phyloP scores from a whole-genome alignment of 1,140 invertebrate species.

The Drosophila nikananu region DNA sequence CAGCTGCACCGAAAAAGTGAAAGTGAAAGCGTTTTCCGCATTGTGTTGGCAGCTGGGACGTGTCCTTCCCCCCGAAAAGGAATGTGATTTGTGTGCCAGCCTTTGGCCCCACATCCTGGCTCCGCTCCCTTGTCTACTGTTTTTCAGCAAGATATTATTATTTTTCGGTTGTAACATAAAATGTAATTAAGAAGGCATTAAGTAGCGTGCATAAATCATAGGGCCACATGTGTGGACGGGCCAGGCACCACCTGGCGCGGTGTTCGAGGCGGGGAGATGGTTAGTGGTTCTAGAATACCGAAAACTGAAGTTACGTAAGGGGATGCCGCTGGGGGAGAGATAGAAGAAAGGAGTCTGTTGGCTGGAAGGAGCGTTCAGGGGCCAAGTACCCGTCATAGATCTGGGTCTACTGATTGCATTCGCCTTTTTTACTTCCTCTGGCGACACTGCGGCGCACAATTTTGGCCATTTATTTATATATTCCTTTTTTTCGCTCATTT shows the following conservation, averaged over 20 bases:
- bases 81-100: constrained; percentile 67
- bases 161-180: constrained; percentile 65
- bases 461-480: constrained; percentile 68
- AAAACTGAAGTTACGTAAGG: constrained; percentile 23
- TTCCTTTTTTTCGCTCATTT: constrained; percentile 20
- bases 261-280: constrained; percentile 2
- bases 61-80: constrained; percentile 13
- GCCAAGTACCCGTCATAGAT: constrained; percentile 55
- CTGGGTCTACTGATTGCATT: constrained; percentile 74
- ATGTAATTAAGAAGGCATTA: constrained; percentile 82
- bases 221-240: constrained; percentile 39
- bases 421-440: constrained; percentile 22
- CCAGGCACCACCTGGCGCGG: constrained; percentile 30
- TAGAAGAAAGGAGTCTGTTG: not conserved
- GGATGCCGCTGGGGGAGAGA: not conserved
- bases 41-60: constrained; percentile 59
- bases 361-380: constrained; percentile 6
- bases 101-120: constrained; percentile 17
- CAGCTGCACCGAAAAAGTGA: constrained; percentile 69
- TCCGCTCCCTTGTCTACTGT: constrained; percentile 29
- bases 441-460: constrained; percentile 68
- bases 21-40: constrained; percentile 68
- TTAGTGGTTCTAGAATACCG: constrained; percentile 12
- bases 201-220: constrained; percentile 78
- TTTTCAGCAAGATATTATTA: constrained; percentile 64